Percentiles rank a stretch among this genome's conserved stretches.
Conservation (phyloP, 2,888 invertebrate species). For the Aphelenchoides bicaudatus region DNA sequence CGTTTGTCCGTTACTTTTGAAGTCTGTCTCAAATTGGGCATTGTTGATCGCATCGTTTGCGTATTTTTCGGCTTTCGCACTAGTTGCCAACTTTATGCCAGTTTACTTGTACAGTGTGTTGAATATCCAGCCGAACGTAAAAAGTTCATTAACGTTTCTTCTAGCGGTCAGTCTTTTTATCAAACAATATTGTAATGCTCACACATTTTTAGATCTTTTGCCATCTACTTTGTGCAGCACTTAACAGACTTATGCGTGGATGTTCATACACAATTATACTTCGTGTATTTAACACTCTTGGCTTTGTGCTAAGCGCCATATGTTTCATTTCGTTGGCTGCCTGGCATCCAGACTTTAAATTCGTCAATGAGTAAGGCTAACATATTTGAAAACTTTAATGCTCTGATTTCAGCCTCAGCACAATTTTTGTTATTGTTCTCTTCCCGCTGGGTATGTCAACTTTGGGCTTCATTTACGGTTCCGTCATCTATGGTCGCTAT, state of each 20-base stretch:
- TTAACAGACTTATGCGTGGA: constrained; percentile 21
- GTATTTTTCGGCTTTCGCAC: constrained; percentile 40
- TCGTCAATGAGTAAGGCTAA: constrained; percentile 19
- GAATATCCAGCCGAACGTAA: no score
- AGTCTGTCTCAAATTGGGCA: constrained; percentile 48
- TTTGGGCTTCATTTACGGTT: constrained; percentile 42
- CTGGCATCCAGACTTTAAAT: constrained; percentile 28
- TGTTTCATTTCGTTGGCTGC: constrained; percentile 37
- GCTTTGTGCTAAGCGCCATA: constrained; percentile 31
- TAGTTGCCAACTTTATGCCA: constrained; percentile 45
- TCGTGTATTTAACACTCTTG: constrained; percentile 42
- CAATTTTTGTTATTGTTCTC: constrained; percentile 34
- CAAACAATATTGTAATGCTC: constrained; percentile 4
- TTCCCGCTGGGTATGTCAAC: constrained; percentile 44
- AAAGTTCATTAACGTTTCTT: no score
- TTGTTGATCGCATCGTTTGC: constrained; percentile 43
- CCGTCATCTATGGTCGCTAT: constrained; percentile 46
- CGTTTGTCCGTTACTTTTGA: constrained; percentile 28
- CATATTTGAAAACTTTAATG: background rate
- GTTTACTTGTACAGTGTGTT: constrained; percentile 28
- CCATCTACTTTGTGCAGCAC: constrained; percentile 12
- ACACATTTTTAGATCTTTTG: background rate
- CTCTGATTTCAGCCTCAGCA: constrained; percentile 24
- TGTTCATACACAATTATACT: constrained; percentile 31
- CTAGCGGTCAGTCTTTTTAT: no score